These are phyloP conservation scores for Nematostella vectensis DNA, from an alignment of 92 coral and sea anemone genomes.

Conservation along the genomic window DNA sequence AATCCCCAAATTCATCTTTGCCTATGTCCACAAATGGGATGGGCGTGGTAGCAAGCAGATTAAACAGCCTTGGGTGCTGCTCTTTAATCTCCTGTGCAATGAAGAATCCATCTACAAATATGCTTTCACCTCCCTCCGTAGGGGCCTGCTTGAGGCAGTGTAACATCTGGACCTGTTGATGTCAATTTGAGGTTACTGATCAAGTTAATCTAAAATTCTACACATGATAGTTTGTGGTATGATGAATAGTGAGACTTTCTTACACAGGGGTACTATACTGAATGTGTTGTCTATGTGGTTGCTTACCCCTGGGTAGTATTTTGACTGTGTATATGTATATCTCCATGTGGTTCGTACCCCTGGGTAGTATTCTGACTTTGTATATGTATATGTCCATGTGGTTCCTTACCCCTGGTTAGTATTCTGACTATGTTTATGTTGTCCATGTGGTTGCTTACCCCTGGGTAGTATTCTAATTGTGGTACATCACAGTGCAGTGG, in stretches of 20 bases:
- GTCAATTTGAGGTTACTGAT: no score
- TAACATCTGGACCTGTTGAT: constrained; percentile 65
- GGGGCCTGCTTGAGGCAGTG: constrained; percentile 74
- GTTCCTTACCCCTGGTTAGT: constrained; percentile 58
- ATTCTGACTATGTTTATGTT: constrained; percentile 20
- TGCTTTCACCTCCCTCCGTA: constrained; percentile 64
- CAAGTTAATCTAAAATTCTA: no score
- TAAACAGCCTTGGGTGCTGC: constrained; percentile 34
- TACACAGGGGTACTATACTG: constrained; percentile 35
- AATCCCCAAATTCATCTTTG: constrained; percentile 56
- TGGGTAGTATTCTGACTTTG: no score
- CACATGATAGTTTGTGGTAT: no score
- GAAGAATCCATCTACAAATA: constrained; percentile 77
- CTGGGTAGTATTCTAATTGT: constrained; percentile 37
- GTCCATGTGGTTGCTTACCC: constrained; percentile 28
- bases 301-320: constrained; percentile 72
- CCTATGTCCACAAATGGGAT: constrained; percentile 59
- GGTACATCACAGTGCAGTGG: constrained; percentile 67
- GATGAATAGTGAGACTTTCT: no score
- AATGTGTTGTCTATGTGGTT: constrained; percentile 9
- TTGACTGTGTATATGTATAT: no score
- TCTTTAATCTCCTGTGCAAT: constrained; percentile 51
- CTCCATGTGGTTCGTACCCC: no score
- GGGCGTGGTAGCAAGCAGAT: constrained; percentile 28
- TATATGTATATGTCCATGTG: no score